Base-by-base conservation (phyloP, 2,797 vertebrate genomes). In the Pempheris klunzingeri region DNA sequence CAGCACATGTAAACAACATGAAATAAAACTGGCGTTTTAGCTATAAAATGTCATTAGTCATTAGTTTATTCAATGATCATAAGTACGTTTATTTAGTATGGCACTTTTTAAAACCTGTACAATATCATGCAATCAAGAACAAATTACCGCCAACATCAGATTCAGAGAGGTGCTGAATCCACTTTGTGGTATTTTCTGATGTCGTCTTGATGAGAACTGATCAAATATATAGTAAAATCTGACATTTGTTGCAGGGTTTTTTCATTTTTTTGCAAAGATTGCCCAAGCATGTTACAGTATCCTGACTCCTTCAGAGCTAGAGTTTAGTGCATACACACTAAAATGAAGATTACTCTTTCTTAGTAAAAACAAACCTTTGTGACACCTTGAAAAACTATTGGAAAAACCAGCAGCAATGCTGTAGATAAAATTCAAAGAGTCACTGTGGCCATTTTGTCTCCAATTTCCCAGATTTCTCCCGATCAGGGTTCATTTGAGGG, bases 401-500 rank as follows among this genome's bases (percentile, higher is more conserved):
- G n/a, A n/a, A n/a, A n/a, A 60, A 30, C 5, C 17, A 11, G 17
- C 5, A 38, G 11, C 59, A 43, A 18, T 34, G 11, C 14, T 57
- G 22, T 7, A 8, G 7, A 28, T 61, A 20, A 41, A 53, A 54
- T 17, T 17, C 17, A 10, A 15, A 44, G 32, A 73, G 13, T 47
- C 14, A 38, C 13, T 9, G 0, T 30, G 3, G 6, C 43, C 7
- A 54, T 68, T 65, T 57, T 67, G 2, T 76, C 7, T 77, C 32
- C 17, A 6, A 77, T 41, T 36, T 14, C 54, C n/a, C 57, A 95
- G 94, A 82, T 92, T 44, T 87, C 93, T 50, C 74, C 89, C 83
- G 97, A 97, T 94, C 69, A 92, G 93, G 47, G 96, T 91, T 99
- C 98, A 50, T 99, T 99, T 12, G 98, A 99, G 93, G 97, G 97